Base-by-base conservation (phyloP, 1,140 invertebrate species). In the Lepidurus couesii region DNA sequence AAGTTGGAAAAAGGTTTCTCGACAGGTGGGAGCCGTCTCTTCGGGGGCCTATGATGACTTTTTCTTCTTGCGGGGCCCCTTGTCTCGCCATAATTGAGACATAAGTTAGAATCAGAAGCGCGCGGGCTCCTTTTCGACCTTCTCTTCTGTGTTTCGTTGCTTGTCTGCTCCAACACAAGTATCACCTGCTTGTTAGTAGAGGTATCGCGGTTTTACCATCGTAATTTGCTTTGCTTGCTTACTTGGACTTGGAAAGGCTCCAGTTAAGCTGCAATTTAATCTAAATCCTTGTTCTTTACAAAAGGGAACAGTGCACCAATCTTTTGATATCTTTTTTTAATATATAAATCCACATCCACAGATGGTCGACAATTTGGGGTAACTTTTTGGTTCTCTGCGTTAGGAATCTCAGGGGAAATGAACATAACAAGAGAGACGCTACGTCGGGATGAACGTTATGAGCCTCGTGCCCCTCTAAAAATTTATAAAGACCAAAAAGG, bases 181-280 rank as follows among this genome's bases (percentile, higher is more conserved):
- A 65, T 65, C 53, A 65, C 53, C 53, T 65, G 53, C 53, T 65
- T 65, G 53, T 65, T 65, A 21, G 53, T 65, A 13, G 34, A 34
- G 53, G 53, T 65, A 65, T 65, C 53, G 21, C 53, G 53, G 53
- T 0, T 1, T n/a, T 13, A 65, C 53, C 53, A 65, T n/a, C 53
- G 21, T 65, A 13, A 65, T 65, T 21, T 65, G 53, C 53, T 65
- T 7, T 65, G 16, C 16, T 65, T 4, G 34, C 34, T 34, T 3
- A 34, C 53, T 65, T 7, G 53, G 16, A 21, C n/a, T 65, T 16
- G 21, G 16, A 65, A 16, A 65, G 53, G 53, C n/a, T 16, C 45
- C 45, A 47, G 45, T 16, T 16, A 47, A 47, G 45, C 45, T 65
- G 21, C 53, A 13, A 16, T 65, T 65, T 65, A 13, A 65, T 65